Conservation (phyloP, 2,113 vertebrate species). For the Sula dactylatra region DNA sequence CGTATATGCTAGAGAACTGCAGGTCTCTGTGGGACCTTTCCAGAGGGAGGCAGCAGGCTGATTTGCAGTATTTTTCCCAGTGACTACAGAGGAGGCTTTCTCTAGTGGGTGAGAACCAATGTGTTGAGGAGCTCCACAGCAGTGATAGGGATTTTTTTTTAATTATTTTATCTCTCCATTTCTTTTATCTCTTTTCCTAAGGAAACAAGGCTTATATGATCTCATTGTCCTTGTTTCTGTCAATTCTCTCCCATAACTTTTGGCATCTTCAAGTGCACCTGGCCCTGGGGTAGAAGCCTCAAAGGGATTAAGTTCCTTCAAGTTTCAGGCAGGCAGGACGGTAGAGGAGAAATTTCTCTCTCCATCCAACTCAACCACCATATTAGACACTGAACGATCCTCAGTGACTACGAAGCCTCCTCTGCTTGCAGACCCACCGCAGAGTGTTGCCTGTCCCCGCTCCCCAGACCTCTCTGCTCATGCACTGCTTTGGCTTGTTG, state of each 20-base stretch:
- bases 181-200: background rate
- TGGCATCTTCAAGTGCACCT: background rate
- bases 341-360: background rate
- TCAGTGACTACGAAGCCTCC: background rate
- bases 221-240: background rate
- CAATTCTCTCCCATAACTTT: background rate
- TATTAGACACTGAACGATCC: background rate
- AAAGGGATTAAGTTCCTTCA: background rate
- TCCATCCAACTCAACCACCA: background rate
- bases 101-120: background rate
- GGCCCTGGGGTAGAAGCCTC: background rate
- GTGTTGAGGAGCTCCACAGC: background rate
- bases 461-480: background rate
- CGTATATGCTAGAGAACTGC: background rate
- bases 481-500: background rate
- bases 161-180: background rate
- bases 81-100: background rate
- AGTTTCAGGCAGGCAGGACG: background rate
- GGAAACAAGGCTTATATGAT: background rate
- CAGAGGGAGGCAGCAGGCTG: background rate
- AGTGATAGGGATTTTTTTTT: background rate
- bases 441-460: background rate
- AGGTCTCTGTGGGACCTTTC: background rate
- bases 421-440: accelerated
- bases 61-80: background rate